Evolutionary conservation across 2,113 vertebrate genomes (phyloP).

Genomic region (Ariopsis seemanni): DNA sequence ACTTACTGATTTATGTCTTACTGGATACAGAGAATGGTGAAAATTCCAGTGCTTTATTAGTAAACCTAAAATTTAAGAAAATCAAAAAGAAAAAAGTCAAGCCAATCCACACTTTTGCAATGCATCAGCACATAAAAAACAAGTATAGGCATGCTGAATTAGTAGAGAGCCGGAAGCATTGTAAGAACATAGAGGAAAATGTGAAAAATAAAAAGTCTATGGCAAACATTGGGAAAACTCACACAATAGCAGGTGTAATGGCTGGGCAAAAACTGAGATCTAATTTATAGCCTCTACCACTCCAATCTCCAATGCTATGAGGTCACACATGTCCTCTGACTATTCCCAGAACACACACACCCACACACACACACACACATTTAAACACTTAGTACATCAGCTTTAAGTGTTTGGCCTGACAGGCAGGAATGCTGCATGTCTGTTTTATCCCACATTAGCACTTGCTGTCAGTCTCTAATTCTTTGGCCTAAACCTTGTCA

Average conservation of each 20-base stretch:
- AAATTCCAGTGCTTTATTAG: conserved; percentile 35
- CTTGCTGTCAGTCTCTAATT: conserved; percentile 57
- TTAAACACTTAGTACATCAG: conserved; percentile 55
- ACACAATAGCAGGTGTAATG: conserved; percentile 41
- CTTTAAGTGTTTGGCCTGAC: conserved; percentile 44
- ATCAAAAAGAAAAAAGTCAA: background rate
- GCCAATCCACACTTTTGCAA: background rate
- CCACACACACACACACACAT: background rate
- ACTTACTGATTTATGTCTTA: conserved; percentile 53
- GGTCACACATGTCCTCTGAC: conserved; percentile 48
- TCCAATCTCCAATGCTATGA: conserved; percentile 66
- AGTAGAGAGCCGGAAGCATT: background rate
- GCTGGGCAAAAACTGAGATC: conserved; percentile 54
- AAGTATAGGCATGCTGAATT: background rate
- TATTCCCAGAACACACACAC: conserved; percentile 51
- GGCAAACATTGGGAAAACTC: conserved; percentile 48
- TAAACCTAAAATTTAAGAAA: conserved; percentile 54
- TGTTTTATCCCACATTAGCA: conserved; percentile 56
- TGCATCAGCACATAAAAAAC: conserved; percentile 14
- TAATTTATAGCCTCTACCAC: conserved; percentile 71
- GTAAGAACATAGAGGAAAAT: background rate
- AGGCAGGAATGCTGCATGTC: conserved; percentile 68
- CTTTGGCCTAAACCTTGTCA: conserved; percentile 46
- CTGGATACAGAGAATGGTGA: conserved; percentile 39
- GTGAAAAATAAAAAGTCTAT: background rate